A percentile compares a stretch with the other conserved stretches of the same genome.
These are phyloP conservation scores for Cinclus cinclus DNA, from an alignment of 2,113 vertebrate species.

Conservation along the genomic window DNA sequence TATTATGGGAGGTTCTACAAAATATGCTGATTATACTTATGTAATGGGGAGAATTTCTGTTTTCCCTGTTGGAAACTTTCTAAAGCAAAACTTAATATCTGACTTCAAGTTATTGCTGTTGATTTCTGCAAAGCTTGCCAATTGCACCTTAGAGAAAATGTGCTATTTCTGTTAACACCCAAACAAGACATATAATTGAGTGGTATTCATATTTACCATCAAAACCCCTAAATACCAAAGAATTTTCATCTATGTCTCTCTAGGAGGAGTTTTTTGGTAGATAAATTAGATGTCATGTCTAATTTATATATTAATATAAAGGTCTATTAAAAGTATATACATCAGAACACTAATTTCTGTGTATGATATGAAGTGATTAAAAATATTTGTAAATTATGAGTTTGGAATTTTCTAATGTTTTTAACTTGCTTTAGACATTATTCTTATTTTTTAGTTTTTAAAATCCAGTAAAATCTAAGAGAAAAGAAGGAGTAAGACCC, in stretches of 20 bases:
- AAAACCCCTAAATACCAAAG: not conserved
- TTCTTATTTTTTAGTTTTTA: not conserved
- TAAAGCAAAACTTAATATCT: not conserved
- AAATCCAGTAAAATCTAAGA: not conserved
- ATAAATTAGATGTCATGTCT: not conserved
- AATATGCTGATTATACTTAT: not conserved
- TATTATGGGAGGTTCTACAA: not conserved
- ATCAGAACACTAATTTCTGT: not conserved
- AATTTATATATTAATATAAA: not conserved
- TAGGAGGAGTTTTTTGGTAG: not conserved
- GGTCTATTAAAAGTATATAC: not conserved
- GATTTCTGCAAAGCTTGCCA: not conserved
- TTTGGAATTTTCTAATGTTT: not conserved
- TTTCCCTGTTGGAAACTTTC: not conserved
- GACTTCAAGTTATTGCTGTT: not conserved
- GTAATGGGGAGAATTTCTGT: fast-evolving
- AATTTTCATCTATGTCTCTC: not conserved
- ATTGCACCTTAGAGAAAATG: not conserved
- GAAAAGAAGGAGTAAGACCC: not conserved
- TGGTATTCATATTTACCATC: not conserved
- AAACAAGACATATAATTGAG: not conserved
- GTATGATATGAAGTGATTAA: not conserved
- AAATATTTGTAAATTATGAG: not conserved
- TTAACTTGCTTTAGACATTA: not conserved
- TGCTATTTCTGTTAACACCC: not conserved